Conservation (phyloP, 2,888 invertebrate species). For the Diaprepes abbreviatus region DNA sequence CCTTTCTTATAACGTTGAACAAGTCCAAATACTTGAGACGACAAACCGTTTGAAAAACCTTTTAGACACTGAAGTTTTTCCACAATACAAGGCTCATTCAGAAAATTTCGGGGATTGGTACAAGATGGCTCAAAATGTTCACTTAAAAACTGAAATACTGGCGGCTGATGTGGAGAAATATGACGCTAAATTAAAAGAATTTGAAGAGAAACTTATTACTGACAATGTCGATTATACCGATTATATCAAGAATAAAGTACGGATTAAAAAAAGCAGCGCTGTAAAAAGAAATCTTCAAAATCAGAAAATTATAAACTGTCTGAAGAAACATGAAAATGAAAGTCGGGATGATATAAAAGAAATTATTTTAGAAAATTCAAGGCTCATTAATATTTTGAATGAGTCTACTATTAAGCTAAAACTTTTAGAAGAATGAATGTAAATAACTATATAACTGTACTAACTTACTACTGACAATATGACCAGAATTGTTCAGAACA, state of each 20-base stretch:
- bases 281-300: slow-evolving; percentile 58
- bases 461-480: background rate
- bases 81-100: slow-evolving; percentile 81
- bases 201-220: slow-evolving; percentile 56
- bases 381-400: slow-evolving; percentile 60
- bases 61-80: slow-evolving; percentile 78
- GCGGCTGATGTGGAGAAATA: slow-evolving; percentile 78
- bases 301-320: slow-evolving; percentile 58
- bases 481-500: background rate
- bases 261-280: slow-evolving; percentile 52
- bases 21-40: slow-evolving; percentile 94
- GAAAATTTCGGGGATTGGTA: slow-evolving; percentile 89
- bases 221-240: slow-evolving; percentile 62
- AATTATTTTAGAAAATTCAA: slow-evolving; percentile 66
- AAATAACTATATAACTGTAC: too few species aligned
- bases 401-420: slow-evolving; percentile 49
- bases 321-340: slow-evolving; percentile 58
- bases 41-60: slow-evolving; percentile 79
- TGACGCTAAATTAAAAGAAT: slow-evolving; percentile 59
- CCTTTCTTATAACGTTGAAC: slow-evolving; percentile 94
- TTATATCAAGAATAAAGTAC: slow-evolving; percentile 57
- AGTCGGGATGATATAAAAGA: slow-evolving; percentile 66
- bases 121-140: slow-evolving; percentile 89
- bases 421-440: slow-evolving; percentile 22
- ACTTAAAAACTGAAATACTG: slow-evolving; percentile 85